A percentile compares a stretch with the other conserved stretches of the same genome.
Conservation (phyloP, 2,888 invertebrate species). For the Subacronicta megacephala region DNA sequence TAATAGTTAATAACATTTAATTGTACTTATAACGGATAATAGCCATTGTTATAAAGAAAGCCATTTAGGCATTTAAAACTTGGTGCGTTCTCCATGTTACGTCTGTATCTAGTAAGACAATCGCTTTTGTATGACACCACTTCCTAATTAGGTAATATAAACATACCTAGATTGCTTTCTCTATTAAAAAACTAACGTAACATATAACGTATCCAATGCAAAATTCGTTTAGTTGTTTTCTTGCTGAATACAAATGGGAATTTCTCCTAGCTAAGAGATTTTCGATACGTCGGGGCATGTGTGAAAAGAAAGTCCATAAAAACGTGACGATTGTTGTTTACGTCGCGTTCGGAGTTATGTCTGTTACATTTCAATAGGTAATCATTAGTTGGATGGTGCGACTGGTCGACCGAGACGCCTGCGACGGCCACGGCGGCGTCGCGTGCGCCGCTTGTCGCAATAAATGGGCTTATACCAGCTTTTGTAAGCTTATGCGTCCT, state of each 20-base stretch:
- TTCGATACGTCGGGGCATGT: conserved; percentile 71
- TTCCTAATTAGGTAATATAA: conserved; percentile 68
- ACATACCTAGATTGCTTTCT: conserved; percentile 62
- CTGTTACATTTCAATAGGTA: conserved; percentile 59
- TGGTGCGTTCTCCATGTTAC: conserved; percentile 36
- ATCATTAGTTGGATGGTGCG: conserved; percentile 30
- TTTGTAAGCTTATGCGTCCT: conserved; percentile 4
- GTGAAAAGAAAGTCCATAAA: conserved; percentile 78
- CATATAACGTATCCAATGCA: conserved; percentile 72
- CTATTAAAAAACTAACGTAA: conserved; percentile 67
- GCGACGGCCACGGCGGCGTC: conserved; percentile 14
- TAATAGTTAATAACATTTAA: conserved; percentile 48
- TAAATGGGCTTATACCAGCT: conserved; percentile 19
- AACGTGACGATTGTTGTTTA: conserved; percentile 64
- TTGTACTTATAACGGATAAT: conserved; percentile 44
- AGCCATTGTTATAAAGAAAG: conserved; percentile 53
- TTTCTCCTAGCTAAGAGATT: conserved; percentile 82
- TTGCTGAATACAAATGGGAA: conserved; percentile 82
- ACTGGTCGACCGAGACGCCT: background rate
- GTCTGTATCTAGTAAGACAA: conserved; percentile 36
- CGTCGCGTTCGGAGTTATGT: conserved; percentile 54
- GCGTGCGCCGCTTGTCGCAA: background rate
- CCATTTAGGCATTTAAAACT: conserved; percentile 26
- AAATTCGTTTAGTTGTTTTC: conserved; percentile 71
- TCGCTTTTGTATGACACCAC: conserved; percentile 40